Evolutionary conservation across 2,797 vertebrate genomes (phyloP).

Genomic region (Pterois miles): DNA sequence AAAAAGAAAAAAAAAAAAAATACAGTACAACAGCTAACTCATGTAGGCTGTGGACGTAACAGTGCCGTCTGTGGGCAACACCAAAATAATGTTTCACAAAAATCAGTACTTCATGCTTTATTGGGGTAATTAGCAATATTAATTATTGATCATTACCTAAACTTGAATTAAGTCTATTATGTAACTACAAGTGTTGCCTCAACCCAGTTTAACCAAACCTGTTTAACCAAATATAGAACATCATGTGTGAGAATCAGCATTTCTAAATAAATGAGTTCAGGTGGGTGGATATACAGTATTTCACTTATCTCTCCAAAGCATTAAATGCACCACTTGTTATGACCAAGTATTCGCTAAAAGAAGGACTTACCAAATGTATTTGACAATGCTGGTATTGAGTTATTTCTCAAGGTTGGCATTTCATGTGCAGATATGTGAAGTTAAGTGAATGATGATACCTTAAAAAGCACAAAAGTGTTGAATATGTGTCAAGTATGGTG

Average conservation of each 20-base stretch:
- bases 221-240: not conserved
- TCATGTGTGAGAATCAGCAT: not conserved
- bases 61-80: too few relatives aligned
- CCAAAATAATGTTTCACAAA: too few relatives aligned
- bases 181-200: not conserved
- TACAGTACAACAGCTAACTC: too few relatives aligned
- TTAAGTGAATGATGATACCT: conserved; percentile 13
- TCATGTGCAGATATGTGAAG: not conserved
- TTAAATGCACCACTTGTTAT: not conserved
- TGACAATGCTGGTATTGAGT: not conserved
- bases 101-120: too few relatives aligned
- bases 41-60: too few relatives aligned
- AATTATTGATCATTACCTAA: too few relatives aligned
- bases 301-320: not conserved
- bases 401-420: not conserved
- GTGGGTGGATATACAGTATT: not conserved
- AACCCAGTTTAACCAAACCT: not conserved
- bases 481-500: conserved; percentile 37
- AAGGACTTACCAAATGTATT: not conserved
- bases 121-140: too few relatives aligned
- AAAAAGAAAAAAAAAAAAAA: too few relatives aligned
- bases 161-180: too few relatives aligned
- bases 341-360: not conserved
- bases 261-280: not conserved
- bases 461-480: conserved; percentile 9